These are phyloP conservation scores for Spisula solida DNA, from an alignment of 2,888 invertebrate species.

Conservation along the genomic window DNA sequence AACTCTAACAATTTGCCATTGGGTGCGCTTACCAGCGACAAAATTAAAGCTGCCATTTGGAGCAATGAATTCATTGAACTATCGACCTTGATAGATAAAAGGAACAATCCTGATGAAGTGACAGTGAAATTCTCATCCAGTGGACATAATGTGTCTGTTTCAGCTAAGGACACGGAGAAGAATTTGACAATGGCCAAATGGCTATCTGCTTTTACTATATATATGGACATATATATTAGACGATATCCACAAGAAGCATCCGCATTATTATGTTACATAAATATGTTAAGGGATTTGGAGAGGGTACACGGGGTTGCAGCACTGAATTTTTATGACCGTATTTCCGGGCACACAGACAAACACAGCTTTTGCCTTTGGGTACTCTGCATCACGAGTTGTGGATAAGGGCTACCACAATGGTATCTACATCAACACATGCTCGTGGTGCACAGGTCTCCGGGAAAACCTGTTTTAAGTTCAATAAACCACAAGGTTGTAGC, in stretches of 20 bases:
- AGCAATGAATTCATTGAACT: too few relatives aligned
- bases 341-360: conserved; percentile 20
- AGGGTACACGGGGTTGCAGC: conserved; percentile 41
- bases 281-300: conserved; percentile 33
- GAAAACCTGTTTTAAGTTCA: conserved; percentile 32
- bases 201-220: conserved; percentile 39
- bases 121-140: too few relatives aligned
- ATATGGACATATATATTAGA: conserved; percentile 39
- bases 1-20: too few relatives aligned
- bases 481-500: conserved; percentile 43
- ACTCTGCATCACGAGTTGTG: conserved; percentile 31
- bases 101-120: too few relatives aligned
- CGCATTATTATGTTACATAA: conserved; percentile 24
- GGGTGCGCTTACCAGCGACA: too few relatives aligned
- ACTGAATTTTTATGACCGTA: conserved; percentile 46
- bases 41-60: too few relatives aligned
- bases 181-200: background rate
- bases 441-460: too few relatives aligned
- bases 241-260: background rate
- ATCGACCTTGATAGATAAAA: too few relatives aligned
- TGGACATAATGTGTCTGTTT: too few relatives aligned
- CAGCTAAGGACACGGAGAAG: background rate
- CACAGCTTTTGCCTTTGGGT: conserved; percentile 27
- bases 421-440: background rate
- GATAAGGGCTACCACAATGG: conserved; percentile 28